Evolutionary conservation across 2,113 vertebrate species (phyloP).

Genomic region (Ovibos moschatus): DNA sequence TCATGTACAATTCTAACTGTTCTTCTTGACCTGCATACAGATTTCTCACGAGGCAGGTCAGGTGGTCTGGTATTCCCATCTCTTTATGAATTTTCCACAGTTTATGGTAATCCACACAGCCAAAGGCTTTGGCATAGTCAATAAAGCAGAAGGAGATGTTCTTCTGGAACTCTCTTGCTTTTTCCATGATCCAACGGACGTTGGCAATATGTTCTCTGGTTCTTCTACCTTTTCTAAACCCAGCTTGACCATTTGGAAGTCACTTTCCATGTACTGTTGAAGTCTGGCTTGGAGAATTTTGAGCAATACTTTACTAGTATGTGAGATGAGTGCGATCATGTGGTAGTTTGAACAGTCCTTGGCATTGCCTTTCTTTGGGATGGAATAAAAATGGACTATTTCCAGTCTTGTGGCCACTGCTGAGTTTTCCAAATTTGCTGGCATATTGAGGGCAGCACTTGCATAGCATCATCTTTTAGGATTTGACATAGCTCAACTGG

Average conservation of each 20-base stretch:
- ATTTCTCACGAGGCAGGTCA: not conserved
- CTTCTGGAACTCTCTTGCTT: not conserved
- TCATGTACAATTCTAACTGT: not conserved
- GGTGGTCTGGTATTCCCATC: not conserved
- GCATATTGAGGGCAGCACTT: not conserved
- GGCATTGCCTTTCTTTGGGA: not conserved
- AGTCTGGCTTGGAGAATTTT: not conserved
- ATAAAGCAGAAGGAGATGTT: not conserved
- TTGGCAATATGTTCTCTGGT: not conserved
- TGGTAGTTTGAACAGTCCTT: not conserved
- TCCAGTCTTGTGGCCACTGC: not conserved
- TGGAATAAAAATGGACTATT: not conserved
- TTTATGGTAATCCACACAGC: not conserved
- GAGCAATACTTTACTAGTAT: not conserved
- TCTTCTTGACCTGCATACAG: not conserved
- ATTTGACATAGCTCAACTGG: not conserved
- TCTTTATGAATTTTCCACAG: not conserved
- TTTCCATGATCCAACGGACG: rapidly evolving
- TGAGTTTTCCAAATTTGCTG: not conserved
- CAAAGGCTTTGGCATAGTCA: not conserved
- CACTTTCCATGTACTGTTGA: not conserved
- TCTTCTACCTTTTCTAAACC: not conserved
- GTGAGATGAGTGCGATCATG: not conserved
- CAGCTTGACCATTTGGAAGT: not conserved
- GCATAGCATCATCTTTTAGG: not conserved